Evolutionary conservation across 2,797 vertebrate genomes (phyloP).

Genomic region (Phaenicophaeus curvirostris): DNA sequence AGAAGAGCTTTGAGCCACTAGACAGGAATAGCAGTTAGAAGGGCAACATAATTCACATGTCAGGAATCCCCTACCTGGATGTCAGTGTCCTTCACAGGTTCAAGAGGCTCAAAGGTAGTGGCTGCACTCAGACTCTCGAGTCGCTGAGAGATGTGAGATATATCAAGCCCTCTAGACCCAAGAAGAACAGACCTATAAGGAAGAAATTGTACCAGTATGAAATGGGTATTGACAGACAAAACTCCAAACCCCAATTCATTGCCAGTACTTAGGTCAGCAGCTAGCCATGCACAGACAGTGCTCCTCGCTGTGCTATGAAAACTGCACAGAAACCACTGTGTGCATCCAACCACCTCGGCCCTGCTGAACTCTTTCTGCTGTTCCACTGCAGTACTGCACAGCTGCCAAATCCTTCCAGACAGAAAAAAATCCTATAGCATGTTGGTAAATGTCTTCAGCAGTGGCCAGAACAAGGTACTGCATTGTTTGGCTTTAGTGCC

Average conservation of each 20-base stretch:
- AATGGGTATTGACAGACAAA: background rate
- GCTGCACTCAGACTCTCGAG: constrained; percentile 94
- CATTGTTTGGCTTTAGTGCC: background rate
- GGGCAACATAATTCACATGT: accelerated
- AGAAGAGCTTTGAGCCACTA: background rate
- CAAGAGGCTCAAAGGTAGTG: constrained; percentile 96
- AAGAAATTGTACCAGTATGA: background rate
- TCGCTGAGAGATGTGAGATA: constrained; percentile 95
- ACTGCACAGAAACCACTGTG: background rate
- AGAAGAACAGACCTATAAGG: constrained; percentile 90
- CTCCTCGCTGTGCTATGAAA: background rate
- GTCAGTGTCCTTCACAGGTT: constrained; percentile 97
- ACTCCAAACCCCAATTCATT: background rate
- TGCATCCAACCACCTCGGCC: background rate
- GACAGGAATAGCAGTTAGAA: background rate
- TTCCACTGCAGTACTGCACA: constrained; percentile 48
- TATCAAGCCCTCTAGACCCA: constrained; percentile 93
- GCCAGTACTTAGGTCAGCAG: background rate
- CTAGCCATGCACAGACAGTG: background rate
- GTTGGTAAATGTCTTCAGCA: background rate
- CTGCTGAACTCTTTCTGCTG: background rate
- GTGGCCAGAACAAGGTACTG: background rate
- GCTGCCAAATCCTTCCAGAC: constrained; percentile 11
- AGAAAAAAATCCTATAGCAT: background rate
- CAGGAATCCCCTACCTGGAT: constrained; percentile 86